Percentiles rank a stretch among this genome's conserved stretches.
phyloP scores from a whole-genome alignment of 2,888 invertebrate species.

The Acanthopleura granulata region DNA sequence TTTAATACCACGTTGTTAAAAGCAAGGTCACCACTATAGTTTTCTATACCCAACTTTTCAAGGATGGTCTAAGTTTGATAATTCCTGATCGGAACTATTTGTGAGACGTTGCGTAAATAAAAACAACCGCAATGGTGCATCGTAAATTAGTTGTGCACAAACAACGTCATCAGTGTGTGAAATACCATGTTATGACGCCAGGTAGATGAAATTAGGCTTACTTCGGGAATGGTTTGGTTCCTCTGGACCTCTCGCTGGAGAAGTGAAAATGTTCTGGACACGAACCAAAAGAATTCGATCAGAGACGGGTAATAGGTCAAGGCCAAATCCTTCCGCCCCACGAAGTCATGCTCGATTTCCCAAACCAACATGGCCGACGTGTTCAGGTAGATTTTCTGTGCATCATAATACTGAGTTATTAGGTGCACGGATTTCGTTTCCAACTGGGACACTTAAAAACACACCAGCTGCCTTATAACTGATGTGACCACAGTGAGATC shows the following conservation, averaged over 20 bases:
- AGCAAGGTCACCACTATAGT: too few species aligned
- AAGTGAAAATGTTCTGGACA: constrained; percentile 40
- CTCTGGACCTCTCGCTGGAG: constrained; percentile 34
- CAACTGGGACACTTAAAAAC: background rate
- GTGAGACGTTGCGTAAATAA: too few species aligned
- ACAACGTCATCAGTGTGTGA: too few species aligned
- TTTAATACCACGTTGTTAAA: too few species aligned
- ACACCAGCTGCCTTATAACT: background rate
- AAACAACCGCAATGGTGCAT: too few species aligned
- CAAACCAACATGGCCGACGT: constrained; percentile 45
- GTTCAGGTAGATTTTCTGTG: constrained; percentile 53
- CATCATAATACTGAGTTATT: background rate
- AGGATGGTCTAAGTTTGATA: too few species aligned
- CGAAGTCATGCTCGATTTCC: constrained; percentile 43
- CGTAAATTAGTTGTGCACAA: too few species aligned
- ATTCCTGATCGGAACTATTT: too few species aligned
- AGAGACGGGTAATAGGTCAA: constrained; percentile 52
- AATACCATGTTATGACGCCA: too few species aligned
- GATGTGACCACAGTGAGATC: background rate
- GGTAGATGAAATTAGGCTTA: constrained; percentile 24
- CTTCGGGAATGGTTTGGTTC: constrained; percentile 40
- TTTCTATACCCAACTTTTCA: too few species aligned
- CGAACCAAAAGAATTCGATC: constrained; percentile 56
- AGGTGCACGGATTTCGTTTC: background rate
- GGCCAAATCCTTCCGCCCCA: constrained; percentile 47